Base-by-base conservation (phyloP, 2,113 vertebrate genomes). In the Hiodon tergisus region DNA sequence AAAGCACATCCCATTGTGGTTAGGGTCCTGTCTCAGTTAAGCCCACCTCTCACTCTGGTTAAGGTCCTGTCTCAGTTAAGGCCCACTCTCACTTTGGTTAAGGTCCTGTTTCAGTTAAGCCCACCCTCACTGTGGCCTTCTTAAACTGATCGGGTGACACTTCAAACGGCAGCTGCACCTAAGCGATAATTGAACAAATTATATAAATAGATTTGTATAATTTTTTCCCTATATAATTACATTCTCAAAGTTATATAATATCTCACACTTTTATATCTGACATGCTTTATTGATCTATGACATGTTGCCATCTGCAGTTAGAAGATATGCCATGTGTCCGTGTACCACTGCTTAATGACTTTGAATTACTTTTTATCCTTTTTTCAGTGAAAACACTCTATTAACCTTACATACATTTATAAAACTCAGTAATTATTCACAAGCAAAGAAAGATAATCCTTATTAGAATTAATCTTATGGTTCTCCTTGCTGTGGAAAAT, bases 381-480 rank as follows among this genome's bases (percentile, higher is more conserved):
- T 16, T 59, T 50, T 68, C 54, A 76, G 62, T 70, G 66, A 50
- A 53, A 76, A 46, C 53, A 31, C 67, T 8, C 67, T 75, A 63
- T 76, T 69, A 76, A 61, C 67, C 50, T 61, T 50, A 69, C 61
- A 68, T 31, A 31, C 31, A 31, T 69, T 52, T 69, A 50, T 62
- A 69, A 16, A 48, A 62, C 57, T 53, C 16, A 10, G 67, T 69
- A 50, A 69, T 76, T 46, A 62, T 48, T 46, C 16, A 48, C 4
- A 31, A 76, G 54, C 47, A 76, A 61, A 61, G 66, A 55, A 14
- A 69, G 5, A 67, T 60, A 47, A 70, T 68, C 50, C 67, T 76
- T 69, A 76, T 76, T 76, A 69, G 67, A 69, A 76, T 69, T 53
- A 65, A 60, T 72, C 71, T 48, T 61, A 60, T 61, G 57, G 47